These are phyloP conservation scores for Capreolus pygargus DNA, from an alignment of 2,113 vertebrate genomes.

Conservation along the genomic window DNA sequence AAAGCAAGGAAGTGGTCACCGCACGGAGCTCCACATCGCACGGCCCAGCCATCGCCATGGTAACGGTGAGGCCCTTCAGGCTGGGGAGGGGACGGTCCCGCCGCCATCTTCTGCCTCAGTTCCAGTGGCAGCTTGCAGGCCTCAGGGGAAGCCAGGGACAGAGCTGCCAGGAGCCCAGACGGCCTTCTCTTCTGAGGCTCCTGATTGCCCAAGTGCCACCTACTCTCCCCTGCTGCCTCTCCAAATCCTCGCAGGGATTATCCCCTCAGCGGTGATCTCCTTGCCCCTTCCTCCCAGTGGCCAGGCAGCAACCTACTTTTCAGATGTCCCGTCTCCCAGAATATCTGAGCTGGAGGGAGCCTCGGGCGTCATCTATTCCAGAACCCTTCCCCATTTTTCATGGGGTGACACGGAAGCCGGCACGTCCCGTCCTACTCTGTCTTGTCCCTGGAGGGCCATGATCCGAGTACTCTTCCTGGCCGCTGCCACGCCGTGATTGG, in stretches of 20 bases:
- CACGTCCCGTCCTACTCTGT: rapidly evolving
- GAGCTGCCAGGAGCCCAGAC: neutral
- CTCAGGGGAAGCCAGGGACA: neutral
- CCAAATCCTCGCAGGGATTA: neutral
- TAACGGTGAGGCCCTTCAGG: neutral
- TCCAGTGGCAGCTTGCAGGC: neutral
- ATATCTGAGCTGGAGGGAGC: neutral
- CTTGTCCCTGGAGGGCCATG: neutral
- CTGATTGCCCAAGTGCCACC: neutral
- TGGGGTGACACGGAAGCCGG: neutral
- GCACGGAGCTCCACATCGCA: neutral
- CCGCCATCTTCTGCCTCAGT: neutral
- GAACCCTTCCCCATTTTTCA: neutral
- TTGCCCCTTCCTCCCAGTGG: neutral
- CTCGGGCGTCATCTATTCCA: neutral
- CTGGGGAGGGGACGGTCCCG: neutral
- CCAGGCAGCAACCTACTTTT: neutral
- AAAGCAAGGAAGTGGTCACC: slow-evolving; percentile 8
- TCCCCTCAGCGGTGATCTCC: neutral
- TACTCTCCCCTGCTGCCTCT: neutral
- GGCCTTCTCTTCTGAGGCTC: neutral
- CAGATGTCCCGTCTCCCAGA: neutral
- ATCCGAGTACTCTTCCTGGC: neutral
- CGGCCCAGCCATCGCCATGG: slow-evolving; percentile 13
- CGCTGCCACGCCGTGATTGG: neutral